Base-by-base conservation (phyloP, 1,140 invertebrate genomes). In the Drosophila lacteicornis region DNA sequence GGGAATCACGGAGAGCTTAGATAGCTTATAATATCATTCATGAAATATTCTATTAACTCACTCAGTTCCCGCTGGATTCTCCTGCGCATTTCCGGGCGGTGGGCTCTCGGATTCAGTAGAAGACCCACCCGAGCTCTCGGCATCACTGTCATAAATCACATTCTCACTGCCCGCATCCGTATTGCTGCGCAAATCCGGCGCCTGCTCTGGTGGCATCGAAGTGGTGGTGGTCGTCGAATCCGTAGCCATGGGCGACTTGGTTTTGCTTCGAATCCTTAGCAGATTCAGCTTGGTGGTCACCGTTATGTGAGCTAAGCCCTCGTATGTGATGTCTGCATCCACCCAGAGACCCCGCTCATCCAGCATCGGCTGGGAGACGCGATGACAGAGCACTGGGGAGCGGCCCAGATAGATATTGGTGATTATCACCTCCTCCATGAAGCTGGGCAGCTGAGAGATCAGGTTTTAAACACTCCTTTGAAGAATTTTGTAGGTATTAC, bases 211-310 rank as follows among this genome's bases (percentile, higher is more conserved):
- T 8, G 40, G 15, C 5, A 45, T 13, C 25, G 47, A 19, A 6
- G 51, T 13, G 1, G 46, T 2, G 3, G 19, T 7, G 11, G 56
- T 22, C 1, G 6, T 43, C 9, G 15, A 15, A 4, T 90, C 82
- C 4, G 47, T 1, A 6, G 13, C 27, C 19, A 57, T 63, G 0
- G 78, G 63, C 8, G 79, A 66, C 43, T 77, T 86, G 12, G 79
- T 83, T 66, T 70, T 82, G 30, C 68, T 68, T 22, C 81, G 91
- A 33, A 99, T 94, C 91, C 98, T 98, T 95, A 99, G 96, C 42
- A 99, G 94, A 94, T 99, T 99, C 30, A 99, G 93, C 92, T 99
- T 98, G 0, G 98, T 99, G 86, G 98, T 97, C n/a, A 99, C 95
- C 2, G 97, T 98, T 94, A 99, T 96, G 61, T 96, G 95, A 33